These are phyloP conservation scores for Bradynema listronoti DNA, from an alignment of 1,140 invertebrate genomes.

Conservation along the genomic window DNA sequence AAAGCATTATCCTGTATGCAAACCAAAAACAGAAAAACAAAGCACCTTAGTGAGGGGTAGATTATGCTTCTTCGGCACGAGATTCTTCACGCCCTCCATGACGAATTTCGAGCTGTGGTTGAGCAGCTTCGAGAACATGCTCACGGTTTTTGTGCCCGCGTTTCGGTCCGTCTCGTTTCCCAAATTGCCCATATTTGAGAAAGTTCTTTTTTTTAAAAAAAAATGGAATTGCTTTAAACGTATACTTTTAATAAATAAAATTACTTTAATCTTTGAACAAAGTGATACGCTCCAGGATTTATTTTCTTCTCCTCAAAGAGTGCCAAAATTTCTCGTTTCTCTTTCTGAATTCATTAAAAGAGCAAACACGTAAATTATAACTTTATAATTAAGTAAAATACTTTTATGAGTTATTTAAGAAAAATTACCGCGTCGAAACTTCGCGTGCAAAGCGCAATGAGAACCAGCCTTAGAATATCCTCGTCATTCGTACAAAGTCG, in stretches of 20 bases:
- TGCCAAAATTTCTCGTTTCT: slow-evolving; percentile 27
- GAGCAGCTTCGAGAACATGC: slow-evolving; percentile 95
- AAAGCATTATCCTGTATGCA: too few relatives aligned
- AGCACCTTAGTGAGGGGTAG: slow-evolving; percentile 72
- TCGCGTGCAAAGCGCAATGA: slow-evolving; percentile 81
- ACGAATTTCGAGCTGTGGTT: slow-evolving; percentile 93
- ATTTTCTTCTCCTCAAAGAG: slow-evolving; percentile 38
- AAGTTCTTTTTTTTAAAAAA: slow-evolving; percentile 8
- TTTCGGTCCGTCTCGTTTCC: slow-evolving; percentile 64
- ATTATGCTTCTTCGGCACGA: slow-evolving; percentile 94
- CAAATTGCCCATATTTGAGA: slow-evolving; percentile 13
- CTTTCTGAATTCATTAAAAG: slow-evolving; percentile 21
- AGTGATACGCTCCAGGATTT: slow-evolving; percentile 42
- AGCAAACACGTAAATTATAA: slow-evolving; percentile 1
- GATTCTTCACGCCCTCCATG: slow-evolving; percentile 98
- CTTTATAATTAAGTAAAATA: not conserved
- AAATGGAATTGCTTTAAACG: slow-evolving; percentile 7
- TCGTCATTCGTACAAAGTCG: slow-evolving; percentile 63
- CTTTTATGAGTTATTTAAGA: too few relatives aligned
- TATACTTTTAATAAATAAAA: too few relatives aligned
- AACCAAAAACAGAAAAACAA: slow-evolving; percentile 7
- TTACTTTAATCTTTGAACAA: slow-evolving; percentile 44
- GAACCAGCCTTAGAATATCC: slow-evolving; percentile 87
- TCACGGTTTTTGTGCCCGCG: slow-evolving; percentile 89
- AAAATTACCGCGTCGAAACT: slow-evolving; percentile 61